These are phyloP conservation scores for Oostethus manadensis DNA, from an alignment of 2,113 vertebrate genomes.

Conservation along the genomic window DNA sequence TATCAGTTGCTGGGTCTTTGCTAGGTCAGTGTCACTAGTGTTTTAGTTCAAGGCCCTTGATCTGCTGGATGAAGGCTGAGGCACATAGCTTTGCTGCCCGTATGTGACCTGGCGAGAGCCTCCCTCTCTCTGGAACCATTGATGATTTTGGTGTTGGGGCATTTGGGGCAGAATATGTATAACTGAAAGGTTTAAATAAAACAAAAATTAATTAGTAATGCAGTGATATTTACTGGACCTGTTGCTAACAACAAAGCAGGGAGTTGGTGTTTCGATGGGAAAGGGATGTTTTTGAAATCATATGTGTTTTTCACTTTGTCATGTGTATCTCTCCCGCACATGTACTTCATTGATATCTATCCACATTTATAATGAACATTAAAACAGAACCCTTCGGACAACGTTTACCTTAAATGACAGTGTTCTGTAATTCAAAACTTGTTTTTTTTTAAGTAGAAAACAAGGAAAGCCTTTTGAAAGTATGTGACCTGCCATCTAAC, in stretches of 20 bases:
- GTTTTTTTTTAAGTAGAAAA: slow-evolving; percentile 11
- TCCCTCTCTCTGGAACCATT: slow-evolving; percentile 8
- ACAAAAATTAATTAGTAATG: neutral
- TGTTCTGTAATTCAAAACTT: slow-evolving; percentile 39
- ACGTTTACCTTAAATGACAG: slow-evolving; percentile 32
- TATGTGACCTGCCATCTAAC: slow-evolving; percentile 25
- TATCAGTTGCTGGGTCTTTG: slow-evolving; percentile 72
- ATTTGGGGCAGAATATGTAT: slow-evolving; percentile 31
- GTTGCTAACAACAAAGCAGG: slow-evolving; percentile 24
- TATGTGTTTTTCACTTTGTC: slow-evolving; percentile 22
- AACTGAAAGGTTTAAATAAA: neutral
- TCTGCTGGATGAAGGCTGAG: slow-evolving; percentile 45
- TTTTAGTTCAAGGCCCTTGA: slow-evolving; percentile 73
- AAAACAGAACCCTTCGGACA: slow-evolving; percentile 37
- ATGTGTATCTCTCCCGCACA: slow-evolving; percentile 20
- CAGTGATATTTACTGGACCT: slow-evolving; percentile 19
- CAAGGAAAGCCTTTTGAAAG: slow-evolving; percentile 17
- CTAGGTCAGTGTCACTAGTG: slow-evolving; percentile 75
- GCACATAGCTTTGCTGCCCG: slow-evolving; percentile 42
- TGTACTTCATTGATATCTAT: slow-evolving; percentile 12
- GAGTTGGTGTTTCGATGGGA: slow-evolving; percentile 7
- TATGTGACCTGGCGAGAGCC: slow-evolving; percentile 45
- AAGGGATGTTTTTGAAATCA: slow-evolving; percentile 2
- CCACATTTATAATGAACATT: slow-evolving; percentile 40
- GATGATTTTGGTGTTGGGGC: slow-evolving; percentile 40